Percentiles rank a stretch among this genome's conserved stretches.
Evolutionary conservation across 2,888 invertebrate species (phyloP).

Genomic region (Melinaea marsaeus): DNA sequence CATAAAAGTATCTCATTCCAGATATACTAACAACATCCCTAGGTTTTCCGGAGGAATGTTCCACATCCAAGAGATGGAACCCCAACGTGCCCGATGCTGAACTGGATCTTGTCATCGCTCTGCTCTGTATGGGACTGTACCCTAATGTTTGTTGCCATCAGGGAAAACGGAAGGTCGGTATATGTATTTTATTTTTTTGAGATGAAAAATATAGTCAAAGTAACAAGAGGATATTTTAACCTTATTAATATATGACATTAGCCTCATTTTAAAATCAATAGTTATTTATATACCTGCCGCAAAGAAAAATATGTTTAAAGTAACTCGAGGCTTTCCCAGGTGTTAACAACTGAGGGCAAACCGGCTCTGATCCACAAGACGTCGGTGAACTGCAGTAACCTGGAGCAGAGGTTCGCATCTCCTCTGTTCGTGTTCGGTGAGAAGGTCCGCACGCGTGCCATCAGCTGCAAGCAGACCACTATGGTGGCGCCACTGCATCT

Average conservation of each 20-base stretch:
- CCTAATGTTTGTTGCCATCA: constrained; percentile 98
- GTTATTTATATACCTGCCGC: neutral
- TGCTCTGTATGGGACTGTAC: constrained; percentile 94
- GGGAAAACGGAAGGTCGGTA: constrained; percentile 90
- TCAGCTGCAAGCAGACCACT: constrained; percentile 95
- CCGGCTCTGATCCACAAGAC: constrained; percentile 97
- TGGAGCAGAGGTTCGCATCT: constrained; percentile 90
- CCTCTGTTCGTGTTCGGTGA: constrained; percentile 99
- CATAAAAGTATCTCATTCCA: constrained; percentile 75
- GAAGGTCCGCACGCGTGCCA: constrained; percentile 96
- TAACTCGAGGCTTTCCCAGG: constrained; percentile 58
- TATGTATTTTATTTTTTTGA: too few species aligned
- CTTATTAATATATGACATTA: too few species aligned
- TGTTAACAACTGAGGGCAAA: constrained; percentile 96
- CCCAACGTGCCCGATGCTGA: constrained; percentile 86
- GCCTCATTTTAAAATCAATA: neutral
- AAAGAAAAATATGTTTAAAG: neutral
- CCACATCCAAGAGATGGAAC: constrained; percentile 85
- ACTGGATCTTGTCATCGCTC: constrained; percentile 89
- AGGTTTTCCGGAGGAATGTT: constrained; percentile 94
- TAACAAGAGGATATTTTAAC: neutral
- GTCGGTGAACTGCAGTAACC: constrained; percentile 94
- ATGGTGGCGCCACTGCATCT: constrained; percentile 97
- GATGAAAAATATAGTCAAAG: too few species aligned
- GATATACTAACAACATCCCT: constrained; percentile 78